These are phyloP conservation scores for Deroptyus accipitrinus DNA, from an alignment of 2,113 vertebrate species.

Conservation along the genomic window DNA sequence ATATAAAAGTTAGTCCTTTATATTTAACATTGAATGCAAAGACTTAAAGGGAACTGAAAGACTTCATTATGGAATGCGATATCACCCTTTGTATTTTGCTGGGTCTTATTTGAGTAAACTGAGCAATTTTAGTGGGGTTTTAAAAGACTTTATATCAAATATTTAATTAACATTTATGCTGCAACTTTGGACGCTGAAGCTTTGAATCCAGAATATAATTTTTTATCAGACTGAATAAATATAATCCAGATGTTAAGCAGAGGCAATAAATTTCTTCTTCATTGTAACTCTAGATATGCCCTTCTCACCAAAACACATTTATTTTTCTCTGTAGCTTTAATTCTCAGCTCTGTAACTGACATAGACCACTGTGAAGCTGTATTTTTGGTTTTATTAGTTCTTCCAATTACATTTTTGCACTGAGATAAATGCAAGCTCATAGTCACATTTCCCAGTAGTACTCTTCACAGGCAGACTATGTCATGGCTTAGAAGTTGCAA, in stretches of 20 bases:
- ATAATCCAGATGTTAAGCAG: conserved; percentile 22
- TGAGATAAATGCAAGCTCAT: neutral
- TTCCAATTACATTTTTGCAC: neutral
- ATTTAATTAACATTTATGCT: neutral
- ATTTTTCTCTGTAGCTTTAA: neutral
- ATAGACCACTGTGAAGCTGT: neutral
- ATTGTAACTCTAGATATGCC: conserved; percentile 15
- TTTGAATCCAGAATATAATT: conserved; percentile 5
- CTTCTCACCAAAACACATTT: neutral
- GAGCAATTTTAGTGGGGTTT: neutral
- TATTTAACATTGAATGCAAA: conserved; percentile 17
- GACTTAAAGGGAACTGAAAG: neutral
- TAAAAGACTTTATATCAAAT: neutral
- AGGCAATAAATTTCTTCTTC: conserved; percentile 30
- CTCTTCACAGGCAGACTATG: neutral
- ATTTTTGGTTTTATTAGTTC: neutral
- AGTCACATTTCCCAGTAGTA: neutral
- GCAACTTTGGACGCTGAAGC: neutral
- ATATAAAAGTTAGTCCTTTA: conserved; percentile 5
- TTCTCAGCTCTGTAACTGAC: conserved; percentile 5
- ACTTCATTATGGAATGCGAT: neutral
- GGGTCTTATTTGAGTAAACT: neutral
- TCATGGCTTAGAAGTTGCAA: neutral
- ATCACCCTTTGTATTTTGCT: neutral
- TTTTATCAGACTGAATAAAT: conserved; percentile 32